Base-by-base conservation (phyloP, 2,888 invertebrate genomes). In the Drosophila quinaria region DNA sequence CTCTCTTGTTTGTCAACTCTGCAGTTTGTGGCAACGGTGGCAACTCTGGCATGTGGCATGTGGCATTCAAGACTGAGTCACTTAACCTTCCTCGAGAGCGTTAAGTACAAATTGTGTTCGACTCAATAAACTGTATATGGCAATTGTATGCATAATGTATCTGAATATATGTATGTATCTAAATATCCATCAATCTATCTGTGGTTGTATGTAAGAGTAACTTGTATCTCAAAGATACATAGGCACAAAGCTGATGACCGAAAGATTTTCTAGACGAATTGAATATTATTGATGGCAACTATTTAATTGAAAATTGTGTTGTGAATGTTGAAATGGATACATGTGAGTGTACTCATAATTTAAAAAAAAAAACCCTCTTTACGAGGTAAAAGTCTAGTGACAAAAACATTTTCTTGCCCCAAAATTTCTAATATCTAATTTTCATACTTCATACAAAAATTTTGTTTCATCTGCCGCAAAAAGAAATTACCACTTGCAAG, bases 21-120 rank as follows among this genome's bases (percentile, higher is more conserved):
- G 3, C 6, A 25, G 25, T 25, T 25, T 25, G 25, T 25, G 22
- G 52, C 39, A 13, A 22, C 0, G 56, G 64, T 41, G 15, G 35
- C 41, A 37, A 25, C 25, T 33, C 33, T 19, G 33, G 22, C 46
- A 47, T 41, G 69, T 31, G 49, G 60, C 33, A 44, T 55, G 63
- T 33, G 41, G 59, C 42, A 33, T 33, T 46, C 66, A 42, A 17
- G 31, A 41, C 51, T 55, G 64, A 74, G 58, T 80, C 77, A 77
- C 80, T 77, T 77, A 80, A 77, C 77, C 77, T 77, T 79, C 62
- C 61, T 17, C 54, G 41, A 52, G 62, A 44, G 17, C 51, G 58
- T 62, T 63, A 62, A 70, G 62, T 41, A 70, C 52, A 68, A 68
- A 78, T 73, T 75, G 25, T 52, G 66, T 77, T 72, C 10, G 63